Conservation (phyloP, 2,797 vertebrate species). For the Leptodactylus fallax region DNA sequence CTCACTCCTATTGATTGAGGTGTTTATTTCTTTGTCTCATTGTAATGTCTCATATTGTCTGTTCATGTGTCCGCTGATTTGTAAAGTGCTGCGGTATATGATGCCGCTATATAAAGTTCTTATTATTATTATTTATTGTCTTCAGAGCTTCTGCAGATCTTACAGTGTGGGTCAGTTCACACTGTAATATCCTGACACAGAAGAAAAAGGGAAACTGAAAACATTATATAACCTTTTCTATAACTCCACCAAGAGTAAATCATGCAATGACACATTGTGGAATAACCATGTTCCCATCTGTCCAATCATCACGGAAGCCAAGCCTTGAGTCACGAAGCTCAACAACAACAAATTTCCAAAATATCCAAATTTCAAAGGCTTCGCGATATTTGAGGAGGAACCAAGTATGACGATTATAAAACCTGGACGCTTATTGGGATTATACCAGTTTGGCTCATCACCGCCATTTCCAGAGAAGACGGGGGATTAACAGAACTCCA, state of each 20-base stretch:
- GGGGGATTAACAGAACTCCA: slow-evolving; percentile 16
- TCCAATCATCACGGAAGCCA: slow-evolving; percentile 9
- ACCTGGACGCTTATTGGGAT: not conserved
- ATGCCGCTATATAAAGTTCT: too few relatives aligned
- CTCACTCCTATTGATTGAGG: too few relatives aligned
- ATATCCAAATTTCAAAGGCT: slow-evolving; percentile 1
- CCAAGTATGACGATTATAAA: not conserved
- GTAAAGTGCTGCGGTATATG: too few relatives aligned
- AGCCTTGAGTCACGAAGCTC: not conserved
- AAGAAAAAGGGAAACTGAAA: not conserved
- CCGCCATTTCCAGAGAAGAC: not conserved
- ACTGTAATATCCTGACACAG: not conserved
- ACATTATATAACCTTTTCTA: not conserved
- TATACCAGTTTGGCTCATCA: not conserved
- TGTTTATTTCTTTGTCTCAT: too few relatives aligned
- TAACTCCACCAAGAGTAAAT: not conserved
- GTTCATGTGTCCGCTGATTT: too few relatives aligned
- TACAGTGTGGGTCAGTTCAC: not conserved
- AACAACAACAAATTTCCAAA: slow-evolving; percentile 15
- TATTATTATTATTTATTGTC: too few relatives aligned
- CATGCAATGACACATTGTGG: not conserved
- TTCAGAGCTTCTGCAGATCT: not conserved
- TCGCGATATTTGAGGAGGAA: not conserved
- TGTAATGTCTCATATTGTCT: too few relatives aligned
- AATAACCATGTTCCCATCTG: slow-evolving; percentile 14